phyloP scores from a whole-genome alignment of 92 coral and sea anemone species.

The Zoanthus sociatus region DNA sequence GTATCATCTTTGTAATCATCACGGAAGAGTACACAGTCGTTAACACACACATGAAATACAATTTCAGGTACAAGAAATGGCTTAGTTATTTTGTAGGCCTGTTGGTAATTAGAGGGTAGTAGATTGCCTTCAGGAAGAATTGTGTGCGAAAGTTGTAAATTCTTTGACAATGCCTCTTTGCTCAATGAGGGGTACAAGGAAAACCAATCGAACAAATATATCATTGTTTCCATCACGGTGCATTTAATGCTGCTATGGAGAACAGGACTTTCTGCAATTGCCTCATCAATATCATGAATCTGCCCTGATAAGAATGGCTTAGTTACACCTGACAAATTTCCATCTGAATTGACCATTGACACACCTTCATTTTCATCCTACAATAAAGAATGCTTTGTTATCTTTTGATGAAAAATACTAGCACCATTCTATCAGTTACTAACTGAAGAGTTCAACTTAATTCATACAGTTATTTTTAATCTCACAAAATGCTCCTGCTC shows the following conservation, averaged over 20 bases:
- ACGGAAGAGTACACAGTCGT: neutral
- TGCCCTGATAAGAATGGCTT: no score
- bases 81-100: neutral
- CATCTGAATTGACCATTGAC: no score
- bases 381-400: no score
- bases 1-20: neutral
- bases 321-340: no score
- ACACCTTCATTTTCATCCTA: no score
- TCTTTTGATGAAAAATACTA: no score
- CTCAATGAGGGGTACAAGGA: neutral
- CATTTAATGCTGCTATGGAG: neutral
- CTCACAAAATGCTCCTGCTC: no score
- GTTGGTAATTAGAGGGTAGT: neutral
- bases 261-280: neutral
- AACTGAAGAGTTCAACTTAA: no score
- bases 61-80: neutral
- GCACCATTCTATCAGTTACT: no score
- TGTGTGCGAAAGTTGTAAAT: neutral
- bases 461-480: no score
- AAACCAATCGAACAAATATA: neutral
- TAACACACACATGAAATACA: neutral
- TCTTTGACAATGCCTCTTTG: neutral
- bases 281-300: neutral
- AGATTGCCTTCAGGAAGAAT: neutral
- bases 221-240: neutral